Evolutionary conservation across 1,140 invertebrate genomes (phyloP).

Genomic region (Saccostrea cuccullata): DNA sequence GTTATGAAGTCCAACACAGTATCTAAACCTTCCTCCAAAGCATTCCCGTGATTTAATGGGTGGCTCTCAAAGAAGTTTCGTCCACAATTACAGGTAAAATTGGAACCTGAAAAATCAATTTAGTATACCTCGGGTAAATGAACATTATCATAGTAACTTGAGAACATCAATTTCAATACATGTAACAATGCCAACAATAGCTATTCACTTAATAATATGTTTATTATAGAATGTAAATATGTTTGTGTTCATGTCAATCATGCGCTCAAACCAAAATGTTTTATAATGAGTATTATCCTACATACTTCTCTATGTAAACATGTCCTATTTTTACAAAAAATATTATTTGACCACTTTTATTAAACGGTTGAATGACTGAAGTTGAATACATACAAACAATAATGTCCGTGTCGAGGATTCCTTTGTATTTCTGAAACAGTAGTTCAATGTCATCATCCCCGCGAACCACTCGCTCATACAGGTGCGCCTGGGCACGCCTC

Average conservation of each 20-base stretch:
- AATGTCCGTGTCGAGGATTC: neutral
- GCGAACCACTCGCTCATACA: conserved; percentile 56
- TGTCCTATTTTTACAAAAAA: too few relatives aligned
- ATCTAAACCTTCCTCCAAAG: neutral
- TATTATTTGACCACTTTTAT: neutral
- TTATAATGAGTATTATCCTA: neutral
- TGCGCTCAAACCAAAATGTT: neutral
- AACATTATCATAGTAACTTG: neutral
- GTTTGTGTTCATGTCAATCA: neutral
- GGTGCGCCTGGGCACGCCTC: neutral
- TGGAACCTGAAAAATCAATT: conserved; percentile 2
- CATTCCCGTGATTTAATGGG: conserved; percentile 9
- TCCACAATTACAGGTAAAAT: neutral
- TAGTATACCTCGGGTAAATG: conserved; percentile 40
- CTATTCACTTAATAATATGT: too few relatives aligned
- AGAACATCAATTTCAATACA: too few relatives aligned
- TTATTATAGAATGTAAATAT: neutral
- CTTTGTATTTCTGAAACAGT: conserved; percentile 1
- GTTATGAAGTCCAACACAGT: neutral
- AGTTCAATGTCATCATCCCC: conserved; percentile 40
- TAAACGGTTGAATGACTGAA: neutral
- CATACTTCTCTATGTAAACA: neutral
- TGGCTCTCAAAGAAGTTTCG: neutral
- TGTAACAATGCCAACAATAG: too few relatives aligned
- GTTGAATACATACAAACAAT: conserved; percentile 21